Conservation (phyloP, 1,140 invertebrate genomes). For the Macrosteles quadrilineatus region DNA sequence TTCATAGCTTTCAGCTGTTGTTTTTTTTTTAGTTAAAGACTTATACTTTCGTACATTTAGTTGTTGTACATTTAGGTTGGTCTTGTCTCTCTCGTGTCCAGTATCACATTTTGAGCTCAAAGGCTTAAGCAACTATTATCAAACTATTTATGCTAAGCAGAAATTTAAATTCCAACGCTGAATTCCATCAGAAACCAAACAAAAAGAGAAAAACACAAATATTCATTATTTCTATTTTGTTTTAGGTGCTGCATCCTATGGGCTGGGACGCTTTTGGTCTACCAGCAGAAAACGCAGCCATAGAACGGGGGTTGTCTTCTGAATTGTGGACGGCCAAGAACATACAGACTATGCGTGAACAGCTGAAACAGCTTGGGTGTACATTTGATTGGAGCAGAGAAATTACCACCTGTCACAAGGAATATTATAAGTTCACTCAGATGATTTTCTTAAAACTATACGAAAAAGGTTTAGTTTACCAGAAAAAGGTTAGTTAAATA, state of each 20-base stretch:
- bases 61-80: too few relatives aligned
- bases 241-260: slow-evolving; percentile 89
- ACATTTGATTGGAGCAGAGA: slow-evolving; percentile 95
- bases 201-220: too few relatives aligned
- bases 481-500: slow-evolving; percentile 66
- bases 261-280: slow-evolving; percentile 99
- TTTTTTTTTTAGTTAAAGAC: too few relatives aligned
- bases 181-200: too few relatives aligned
- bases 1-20: too few relatives aligned
- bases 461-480: slow-evolving; percentile 83
- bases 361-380: slow-evolving; percentile 79
- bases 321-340: slow-evolving; percentile 87
- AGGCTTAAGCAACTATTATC: too few relatives aligned
- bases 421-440: slow-evolving; percentile 95
- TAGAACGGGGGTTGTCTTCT: slow-evolving; percentile 77
- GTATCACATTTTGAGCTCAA: too few relatives aligned
- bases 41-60: too few relatives aligned
- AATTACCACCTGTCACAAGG: slow-evolving; percentile 72
- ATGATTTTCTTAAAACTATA: slow-evolving; percentile 90
- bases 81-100: too few relatives aligned
- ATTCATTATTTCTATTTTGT: slow-evolving; percentile 17
- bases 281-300: slow-evolving; percentile 98
- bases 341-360: slow-evolving; percentile 87
- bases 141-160: too few relatives aligned
- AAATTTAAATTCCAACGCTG: too few relatives aligned